A percentile compares a stretch with the other conserved stretches of the same genome.
phyloP scores from a whole-genome alignment of 2,113 vertebrate species.

The Stigmatopora nigra region DNA sequence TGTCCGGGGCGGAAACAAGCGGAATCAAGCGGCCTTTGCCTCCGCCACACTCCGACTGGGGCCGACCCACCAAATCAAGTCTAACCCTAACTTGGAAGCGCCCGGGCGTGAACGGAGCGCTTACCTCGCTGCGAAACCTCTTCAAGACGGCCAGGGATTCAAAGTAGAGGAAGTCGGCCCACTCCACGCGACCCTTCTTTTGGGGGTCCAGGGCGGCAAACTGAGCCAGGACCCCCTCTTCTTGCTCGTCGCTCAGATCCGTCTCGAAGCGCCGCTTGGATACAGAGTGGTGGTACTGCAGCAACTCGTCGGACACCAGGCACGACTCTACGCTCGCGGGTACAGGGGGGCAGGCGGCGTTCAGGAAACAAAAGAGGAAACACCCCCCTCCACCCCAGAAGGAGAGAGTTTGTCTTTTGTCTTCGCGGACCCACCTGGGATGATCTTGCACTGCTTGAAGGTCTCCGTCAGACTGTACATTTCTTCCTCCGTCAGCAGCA shows the following conservation, averaged over 20 bases:
- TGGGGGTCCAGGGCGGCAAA: conserved; percentile 84
- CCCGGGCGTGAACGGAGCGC: no score
- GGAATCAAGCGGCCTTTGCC: no score
- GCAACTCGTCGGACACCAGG: conserved; percentile 85
- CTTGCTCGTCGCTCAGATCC: conserved; percentile 78
- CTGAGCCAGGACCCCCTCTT: conserved; percentile 80
- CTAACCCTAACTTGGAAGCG: no score
- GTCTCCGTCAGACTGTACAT: conserved; percentile 91
- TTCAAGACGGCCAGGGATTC: conserved; percentile 84
- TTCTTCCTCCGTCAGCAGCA: conserved; percentile 92
- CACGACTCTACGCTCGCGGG: conserved; percentile 71
- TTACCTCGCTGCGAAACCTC: conserved; percentile 84
- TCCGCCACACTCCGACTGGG: no score
- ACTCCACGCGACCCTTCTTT: conserved; percentile 83
- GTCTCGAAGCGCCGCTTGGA: conserved; percentile 80
- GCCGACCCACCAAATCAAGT: no score
- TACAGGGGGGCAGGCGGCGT: no score
- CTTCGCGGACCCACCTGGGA: conserved; percentile 75
- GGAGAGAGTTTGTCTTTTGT: no score
- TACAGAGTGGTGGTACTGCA: conserved; percentile 87
- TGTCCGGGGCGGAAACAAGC: no score
- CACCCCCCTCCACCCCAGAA: background rate
- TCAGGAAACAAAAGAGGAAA: conserved; percentile 5
- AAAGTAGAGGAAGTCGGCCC: conserved; percentile 88
- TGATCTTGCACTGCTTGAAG: conserved; percentile 86